phyloP scores from a whole-genome alignment of 2,797 vertebrate genomes.

The Argentina silus region DNA sequence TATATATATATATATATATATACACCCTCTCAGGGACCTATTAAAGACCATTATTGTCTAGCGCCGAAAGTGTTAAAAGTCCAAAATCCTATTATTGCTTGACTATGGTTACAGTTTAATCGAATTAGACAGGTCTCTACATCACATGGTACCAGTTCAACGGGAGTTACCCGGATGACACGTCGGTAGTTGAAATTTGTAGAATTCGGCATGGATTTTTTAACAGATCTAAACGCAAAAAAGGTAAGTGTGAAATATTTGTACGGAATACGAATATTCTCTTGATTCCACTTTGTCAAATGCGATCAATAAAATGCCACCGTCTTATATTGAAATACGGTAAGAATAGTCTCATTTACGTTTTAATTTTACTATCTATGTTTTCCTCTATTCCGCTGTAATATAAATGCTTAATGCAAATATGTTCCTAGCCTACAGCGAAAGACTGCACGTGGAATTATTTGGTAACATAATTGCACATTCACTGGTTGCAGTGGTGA shows the following conservation, averaged over 20 bases:
- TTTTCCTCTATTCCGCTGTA: no score
- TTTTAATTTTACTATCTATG: no score
- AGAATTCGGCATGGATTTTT: conserved; percentile 64
- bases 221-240: conserved; percentile 68
- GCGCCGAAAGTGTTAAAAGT: conserved; percentile 44
- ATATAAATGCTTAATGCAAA: no score
- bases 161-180: conserved; percentile 28
- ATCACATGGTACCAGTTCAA: conserved; percentile 48
- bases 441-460: background rate
- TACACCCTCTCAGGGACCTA: no score
- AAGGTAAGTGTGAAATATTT: conserved; percentile 60
- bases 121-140: conserved; percentile 21
- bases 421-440: no score
- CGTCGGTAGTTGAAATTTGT: background rate
- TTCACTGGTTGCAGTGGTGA: background rate
- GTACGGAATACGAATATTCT: background rate
- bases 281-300: no score
- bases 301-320: no score
- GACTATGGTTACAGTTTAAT: conserved; percentile 39
- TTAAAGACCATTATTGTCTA: no score
- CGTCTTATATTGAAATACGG: no score
- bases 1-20: no score
- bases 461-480: background rate
- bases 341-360: no score
- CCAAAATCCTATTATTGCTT: conserved; percentile 60